Evolutionary conservation across 1,140 invertebrate species (phyloP).

Genomic region (Drosophila nannoptera): DNA sequence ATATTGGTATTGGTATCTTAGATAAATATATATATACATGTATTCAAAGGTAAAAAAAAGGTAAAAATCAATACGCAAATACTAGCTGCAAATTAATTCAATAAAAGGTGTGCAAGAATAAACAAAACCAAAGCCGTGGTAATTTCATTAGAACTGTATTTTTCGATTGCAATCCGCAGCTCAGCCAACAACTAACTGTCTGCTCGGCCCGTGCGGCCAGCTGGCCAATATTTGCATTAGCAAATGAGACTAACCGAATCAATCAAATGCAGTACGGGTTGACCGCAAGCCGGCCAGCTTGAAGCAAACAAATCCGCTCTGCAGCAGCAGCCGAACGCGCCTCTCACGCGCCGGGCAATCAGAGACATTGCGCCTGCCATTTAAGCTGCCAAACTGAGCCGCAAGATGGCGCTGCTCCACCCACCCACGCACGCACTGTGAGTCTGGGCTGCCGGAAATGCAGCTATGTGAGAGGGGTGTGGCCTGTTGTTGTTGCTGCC

Average conservation of each 20-base stretch:
- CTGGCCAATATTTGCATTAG: constrained; percentile 62
- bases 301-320: constrained; percentile 40
- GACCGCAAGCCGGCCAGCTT: constrained; percentile 57
- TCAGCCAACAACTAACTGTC: background rate
- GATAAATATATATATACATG: constrained; percentile 40
- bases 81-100: constrained; percentile 60
- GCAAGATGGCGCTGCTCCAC: constrained; percentile 50
- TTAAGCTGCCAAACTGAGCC: constrained; percentile 55
- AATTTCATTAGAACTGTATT: constrained; percentile 59
- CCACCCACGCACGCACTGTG: constrained; percentile 8
- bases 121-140: constrained; percentile 61
- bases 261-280: constrained; percentile 60
- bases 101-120: constrained; percentile 64
- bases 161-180: constrained; percentile 17
- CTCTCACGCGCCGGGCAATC: constrained; percentile 47
- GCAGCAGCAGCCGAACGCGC: constrained; percentile 21
- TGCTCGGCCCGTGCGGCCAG: constrained; percentile 3
- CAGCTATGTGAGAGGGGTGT: constrained; percentile 46
- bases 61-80: constrained; percentile 41
- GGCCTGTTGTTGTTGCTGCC: constrained; percentile 38
- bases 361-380: constrained; percentile 56
- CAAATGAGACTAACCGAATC: constrained; percentile 68
- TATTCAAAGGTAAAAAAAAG: background rate
- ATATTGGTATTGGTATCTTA: constrained; percentile 55
- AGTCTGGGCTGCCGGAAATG: background rate